A percentile compares a stretch with the other conserved stretches of the same genome.
These are phyloP conservation scores for Ochotona curzoniae DNA, from an alignment of 2,113 vertebrate species.

Conservation along the genomic window DNA sequence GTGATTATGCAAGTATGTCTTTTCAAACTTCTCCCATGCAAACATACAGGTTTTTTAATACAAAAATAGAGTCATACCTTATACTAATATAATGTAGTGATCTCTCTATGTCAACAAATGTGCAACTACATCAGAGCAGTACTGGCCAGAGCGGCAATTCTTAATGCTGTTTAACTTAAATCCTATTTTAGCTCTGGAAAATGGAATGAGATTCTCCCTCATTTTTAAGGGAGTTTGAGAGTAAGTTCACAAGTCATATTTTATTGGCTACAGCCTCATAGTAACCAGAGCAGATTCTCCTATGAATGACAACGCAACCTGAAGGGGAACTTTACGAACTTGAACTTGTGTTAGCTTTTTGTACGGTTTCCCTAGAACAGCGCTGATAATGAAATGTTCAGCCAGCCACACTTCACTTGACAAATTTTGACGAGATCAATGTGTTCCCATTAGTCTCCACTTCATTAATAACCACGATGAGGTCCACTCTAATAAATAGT, in stretches of 20 bases:
- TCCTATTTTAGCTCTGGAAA: slow-evolving; percentile 81
- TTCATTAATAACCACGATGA: slow-evolving; percentile 78
- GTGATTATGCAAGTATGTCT: slow-evolving; percentile 38
- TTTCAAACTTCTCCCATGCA: slow-evolving; percentile 39
- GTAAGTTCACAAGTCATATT: slow-evolving; percentile 81
- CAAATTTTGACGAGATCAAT: slow-evolving; percentile 83
- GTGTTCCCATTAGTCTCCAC: slow-evolving; percentile 79
- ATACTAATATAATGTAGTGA: slow-evolving; percentile 15
- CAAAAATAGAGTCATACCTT: slow-evolving; percentile 49
- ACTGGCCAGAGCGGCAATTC: slow-evolving; percentile 69
- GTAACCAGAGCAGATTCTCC: slow-evolving; percentile 53
- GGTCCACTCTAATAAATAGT: slow-evolving; percentile 53
- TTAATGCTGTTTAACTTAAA: slow-evolving; percentile 76
- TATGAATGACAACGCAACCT: slow-evolving; percentile 55
- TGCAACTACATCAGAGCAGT: slow-evolving; percentile 1
- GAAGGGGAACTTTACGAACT: slow-evolving; percentile 72
- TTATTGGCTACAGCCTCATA: slow-evolving; percentile 65
- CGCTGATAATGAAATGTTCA: slow-evolving; percentile 78
- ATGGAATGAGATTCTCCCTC: slow-evolving; percentile 76
- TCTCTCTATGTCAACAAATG: slow-evolving; percentile 31
- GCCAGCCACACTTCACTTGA: slow-evolving; percentile 78
- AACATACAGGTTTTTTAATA: slow-evolving; percentile 39
- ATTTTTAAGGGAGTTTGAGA: slow-evolving; percentile 73
- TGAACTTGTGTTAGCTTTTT: slow-evolving; percentile 68
- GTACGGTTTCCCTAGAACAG: slow-evolving; percentile 71